A percentile compares a stretch with the other conserved stretches of the same genome.
Evolutionary conservation across 2,888 invertebrate species (phyloP).

Genomic region (Acleris literana): DNA sequence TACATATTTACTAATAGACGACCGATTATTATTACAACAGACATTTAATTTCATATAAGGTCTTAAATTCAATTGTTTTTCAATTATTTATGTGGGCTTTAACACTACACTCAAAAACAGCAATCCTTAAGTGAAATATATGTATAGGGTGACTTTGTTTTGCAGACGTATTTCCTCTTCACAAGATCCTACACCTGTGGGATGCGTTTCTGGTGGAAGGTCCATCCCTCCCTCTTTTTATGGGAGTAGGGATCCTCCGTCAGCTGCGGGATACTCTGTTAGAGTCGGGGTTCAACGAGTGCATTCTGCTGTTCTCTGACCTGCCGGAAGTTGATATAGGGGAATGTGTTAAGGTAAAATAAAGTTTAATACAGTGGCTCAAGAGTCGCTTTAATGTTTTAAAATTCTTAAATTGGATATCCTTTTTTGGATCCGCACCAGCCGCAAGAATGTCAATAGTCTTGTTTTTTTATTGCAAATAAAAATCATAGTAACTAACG

Average conservation of each 20-base stretch:
- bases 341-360: conserved; percentile 88
- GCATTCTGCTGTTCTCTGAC: conserved; percentile 99
- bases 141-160: conserved; percentile 45
- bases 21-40: neutral
- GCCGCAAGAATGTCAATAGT: too few relatives aligned
- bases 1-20: too few relatives aligned
- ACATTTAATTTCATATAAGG: neutral
- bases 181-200: conserved; percentile 99
- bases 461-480: too few relatives aligned
- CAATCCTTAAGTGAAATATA: too few relatives aligned
- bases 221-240: conserved; percentile 95
- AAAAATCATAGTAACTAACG: too few relatives aligned
- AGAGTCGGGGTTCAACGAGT: conserved; percentile 98
- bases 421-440: neutral
- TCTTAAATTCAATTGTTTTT: too few relatives aligned
- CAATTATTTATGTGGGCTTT: too few relatives aligned
- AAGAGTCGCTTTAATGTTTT: neutral
- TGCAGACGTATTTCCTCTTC: conserved; percentile 97
- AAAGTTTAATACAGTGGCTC: neutral
- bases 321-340: conserved; percentile 98
- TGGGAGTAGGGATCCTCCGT: conserved; percentile 95
- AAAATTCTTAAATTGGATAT: neutral
- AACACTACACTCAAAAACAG: too few relatives aligned
- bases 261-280: conserved; percentile 93
- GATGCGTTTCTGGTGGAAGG: conserved; percentile 97